Percentiles rank a stretch among this genome's conserved stretches.
These are phyloP conservation scores for Drosophila sturtevanti DNA, from an alignment of 1,140 invertebrate genomes.

Conservation along the genomic window DNA sequence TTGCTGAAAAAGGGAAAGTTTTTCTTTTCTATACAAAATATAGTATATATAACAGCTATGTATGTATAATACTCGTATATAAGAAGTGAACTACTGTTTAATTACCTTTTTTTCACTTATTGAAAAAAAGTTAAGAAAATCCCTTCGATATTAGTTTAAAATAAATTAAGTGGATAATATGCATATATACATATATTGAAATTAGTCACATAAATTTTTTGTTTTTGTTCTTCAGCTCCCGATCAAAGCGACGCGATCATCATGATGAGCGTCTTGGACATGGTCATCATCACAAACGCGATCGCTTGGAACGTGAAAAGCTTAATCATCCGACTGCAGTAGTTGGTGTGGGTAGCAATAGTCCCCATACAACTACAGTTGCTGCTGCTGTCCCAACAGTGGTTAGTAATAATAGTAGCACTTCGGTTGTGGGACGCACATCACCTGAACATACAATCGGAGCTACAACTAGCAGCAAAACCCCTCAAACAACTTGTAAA, in stretches of 20 bases:
- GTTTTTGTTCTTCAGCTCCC: slow-evolving; percentile 40
- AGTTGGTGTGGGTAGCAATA: slow-evolving; percentile 46
- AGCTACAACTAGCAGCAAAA: slow-evolving; percentile 20
- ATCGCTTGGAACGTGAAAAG: slow-evolving; percentile 67
- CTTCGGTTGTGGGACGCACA: slow-evolving; percentile 47
- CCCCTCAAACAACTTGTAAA: slow-evolving; percentile 29
- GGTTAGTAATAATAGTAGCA: slow-evolving; percentile 39
- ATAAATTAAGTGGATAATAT: too few species aligned
- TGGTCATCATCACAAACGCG: slow-evolving; percentile 70
- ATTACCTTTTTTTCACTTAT: too few species aligned
- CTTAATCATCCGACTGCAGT: slow-evolving; percentile 49
- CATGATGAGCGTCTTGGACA: slow-evolving; percentile 47
- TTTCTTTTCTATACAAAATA: too few species aligned
- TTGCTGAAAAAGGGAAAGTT: too few species aligned
- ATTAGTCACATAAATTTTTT: background rate
- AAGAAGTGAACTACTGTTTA: too few species aligned
- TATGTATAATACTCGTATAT: too few species aligned
- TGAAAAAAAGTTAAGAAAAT: too few species aligned
- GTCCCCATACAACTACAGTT: slow-evolving; percentile 44
- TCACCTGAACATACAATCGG: slow-evolving; percentile 58
- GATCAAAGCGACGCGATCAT: slow-evolving; percentile 74
- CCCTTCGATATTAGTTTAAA: too few species aligned
- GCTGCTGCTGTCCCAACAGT: slow-evolving; percentile 19
- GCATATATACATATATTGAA: too few species aligned
- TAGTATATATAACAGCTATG: too few species aligned